phyloP scores from a whole-genome alignment of 2,113 vertebrate species.

The Bucco capensis region DNA sequence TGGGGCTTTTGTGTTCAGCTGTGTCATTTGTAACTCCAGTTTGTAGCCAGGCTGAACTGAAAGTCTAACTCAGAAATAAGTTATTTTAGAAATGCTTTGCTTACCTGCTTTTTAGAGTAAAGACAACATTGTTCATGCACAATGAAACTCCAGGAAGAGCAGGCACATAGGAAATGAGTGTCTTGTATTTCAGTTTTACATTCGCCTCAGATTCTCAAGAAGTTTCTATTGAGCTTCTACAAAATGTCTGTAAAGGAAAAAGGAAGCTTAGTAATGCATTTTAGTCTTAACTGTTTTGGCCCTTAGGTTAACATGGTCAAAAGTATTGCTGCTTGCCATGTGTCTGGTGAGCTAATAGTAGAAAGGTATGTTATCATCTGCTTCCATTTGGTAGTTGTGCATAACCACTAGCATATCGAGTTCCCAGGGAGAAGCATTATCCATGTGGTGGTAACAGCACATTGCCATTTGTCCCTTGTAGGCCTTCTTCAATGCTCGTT shows the following conservation, averaged over 20 bases:
- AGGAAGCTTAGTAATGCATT: background rate
- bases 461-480: background rate
- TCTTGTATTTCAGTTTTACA: background rate
- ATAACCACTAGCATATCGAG: background rate
- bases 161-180: background rate
- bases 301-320: background rate
- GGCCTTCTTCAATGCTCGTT: background rate
- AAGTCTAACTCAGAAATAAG: background rate
- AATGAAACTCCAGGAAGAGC: background rate
- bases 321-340: background rate
- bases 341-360: background rate
- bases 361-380: background rate
- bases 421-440: background rate
- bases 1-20: background rate
- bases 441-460: background rate
- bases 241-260: background rate
- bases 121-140: accelerated
- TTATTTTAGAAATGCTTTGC: background rate
- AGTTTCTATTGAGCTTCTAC: background rate
- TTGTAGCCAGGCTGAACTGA: background rate
- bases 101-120: background rate
- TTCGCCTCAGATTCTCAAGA: background rate
- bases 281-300: background rate
- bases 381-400: background rate
- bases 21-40: background rate